A percentile compares a stretch with the other conserved stretches of the same genome.
Conservation (phyloP, 2,888 invertebrate genomes). For the Caenorhabditis sinica region DNA sequence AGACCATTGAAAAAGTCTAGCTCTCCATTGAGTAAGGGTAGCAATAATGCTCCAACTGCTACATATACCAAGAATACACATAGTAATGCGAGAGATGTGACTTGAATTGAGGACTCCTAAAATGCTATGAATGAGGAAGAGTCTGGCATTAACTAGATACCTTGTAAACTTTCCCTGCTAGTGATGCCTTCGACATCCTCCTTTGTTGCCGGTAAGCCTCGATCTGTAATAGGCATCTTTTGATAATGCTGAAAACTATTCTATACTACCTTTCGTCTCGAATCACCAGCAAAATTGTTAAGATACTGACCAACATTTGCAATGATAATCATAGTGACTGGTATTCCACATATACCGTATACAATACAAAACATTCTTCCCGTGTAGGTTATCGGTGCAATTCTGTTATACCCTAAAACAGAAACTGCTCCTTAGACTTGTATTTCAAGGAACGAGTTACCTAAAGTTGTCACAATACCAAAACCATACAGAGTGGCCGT, state of each 20-base stretch:
- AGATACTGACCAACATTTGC: slow-evolving; percentile 83
- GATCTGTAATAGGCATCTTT: slow-evolving; percentile 72
- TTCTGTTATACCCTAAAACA: slow-evolving; percentile 80
- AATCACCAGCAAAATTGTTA: slow-evolving; percentile 81
- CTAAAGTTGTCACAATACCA: slow-evolving; percentile 82
- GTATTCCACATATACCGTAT: slow-evolving; percentile 82
- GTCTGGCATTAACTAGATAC: slow-evolving; percentile 10
- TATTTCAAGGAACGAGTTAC: slow-evolving; percentile 30
- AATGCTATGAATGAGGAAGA: not conserved
- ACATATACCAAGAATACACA: slow-evolving; percentile 81
- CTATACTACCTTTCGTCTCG: slow-evolving; percentile 74
- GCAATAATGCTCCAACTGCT: slow-evolving; percentile 81
- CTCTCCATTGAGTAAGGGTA: slow-evolving; percentile 82
- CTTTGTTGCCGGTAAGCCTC: slow-evolving; percentile 78
- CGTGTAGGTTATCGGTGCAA: slow-evolving; percentile 81
- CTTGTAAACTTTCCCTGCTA: slow-evolving; percentile 75
- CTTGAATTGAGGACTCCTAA: slow-evolving; percentile 76
- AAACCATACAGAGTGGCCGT: slow-evolving; percentile 83
- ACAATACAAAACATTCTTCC: slow-evolving; percentile 82
- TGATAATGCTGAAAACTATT: too few relatives aligned
- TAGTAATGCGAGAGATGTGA: slow-evolving; percentile 79
- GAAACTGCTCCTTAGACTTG: not conserved
- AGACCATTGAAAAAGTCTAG: slow-evolving; percentile 83
- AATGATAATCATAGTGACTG: slow-evolving; percentile 83
- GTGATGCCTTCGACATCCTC: slow-evolving; percentile 76